Evolutionary conservation across 2,113 vertebrate genomes (phyloP), one percentile per base, ranked within the genome.

Genomic region (Meriones unguiculatus): DNA sequence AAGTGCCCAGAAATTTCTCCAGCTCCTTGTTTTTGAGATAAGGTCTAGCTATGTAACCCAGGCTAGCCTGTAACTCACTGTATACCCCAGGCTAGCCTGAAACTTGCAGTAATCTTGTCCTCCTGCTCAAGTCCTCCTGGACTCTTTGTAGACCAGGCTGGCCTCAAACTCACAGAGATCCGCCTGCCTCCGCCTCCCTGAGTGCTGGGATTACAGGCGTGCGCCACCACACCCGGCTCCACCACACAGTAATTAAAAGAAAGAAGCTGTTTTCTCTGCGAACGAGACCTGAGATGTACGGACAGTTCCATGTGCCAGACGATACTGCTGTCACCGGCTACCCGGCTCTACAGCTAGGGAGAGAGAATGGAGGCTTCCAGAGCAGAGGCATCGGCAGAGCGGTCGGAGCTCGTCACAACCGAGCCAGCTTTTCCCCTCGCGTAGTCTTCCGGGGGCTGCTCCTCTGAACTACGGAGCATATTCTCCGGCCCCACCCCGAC

Each of bases 401-500:
- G 10, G 50, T 52, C 38, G 38, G 72, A 41, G 46, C 76, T 52
- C 15, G 15, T 52, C 14, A 32, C 25, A 25, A 50, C 9, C 3
- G 75, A 77, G 75, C 22, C 9, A 10, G 22, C 2, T 77, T 77
- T 77, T 77, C 6, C 75, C 28, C 24, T 3, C 8, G 1, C 1
- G 22, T 2, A 30, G 25, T 95, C 24, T 65, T 90, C 93, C 54
- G 90, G n/a, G 93, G 59, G 81, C 50, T 96, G 52, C n/a, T 46
- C 7, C n/a, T 84, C 70, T 85, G 46, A 75, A 89, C 30, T 65
- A 3, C 77, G 62, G 72, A 8, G 24, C 28, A 67, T 82, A 91
- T 73, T 64, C 95, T 38, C 90, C 91, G 15, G 32, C 15, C n/a
- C 87, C 59, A 80, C 93, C 50, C 62, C 41, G 4, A 46, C 46